phyloP scores from a whole-genome alignment of 2,113 vertebrate genomes.

The Cettia cetti region DNA sequence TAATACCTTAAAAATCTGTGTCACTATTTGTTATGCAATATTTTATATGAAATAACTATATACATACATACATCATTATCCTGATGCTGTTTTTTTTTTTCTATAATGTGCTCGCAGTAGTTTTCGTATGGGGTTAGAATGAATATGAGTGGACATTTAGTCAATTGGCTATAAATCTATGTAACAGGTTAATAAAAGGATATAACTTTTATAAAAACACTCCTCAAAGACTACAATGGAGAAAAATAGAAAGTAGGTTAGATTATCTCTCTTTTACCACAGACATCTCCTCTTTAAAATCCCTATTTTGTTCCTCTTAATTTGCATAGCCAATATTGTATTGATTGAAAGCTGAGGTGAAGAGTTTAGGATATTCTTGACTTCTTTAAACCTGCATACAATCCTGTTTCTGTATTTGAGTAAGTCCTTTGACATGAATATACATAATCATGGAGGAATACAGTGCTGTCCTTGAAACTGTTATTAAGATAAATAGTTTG shows the following conservation, averaged over 20 bases:
- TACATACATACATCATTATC: neutral
- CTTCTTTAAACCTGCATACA: neutral
- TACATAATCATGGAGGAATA: neutral
- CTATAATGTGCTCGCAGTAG: rapidly evolving
- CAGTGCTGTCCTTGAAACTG: neutral
- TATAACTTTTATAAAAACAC: neutral
- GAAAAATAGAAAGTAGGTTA: neutral
- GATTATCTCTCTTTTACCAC: neutral
- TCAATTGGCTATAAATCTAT: neutral
- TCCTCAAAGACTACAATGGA: neutral
- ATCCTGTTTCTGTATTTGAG: neutral
- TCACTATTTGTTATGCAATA: neutral
- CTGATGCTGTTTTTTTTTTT: neutral
- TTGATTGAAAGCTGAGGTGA: neutral
- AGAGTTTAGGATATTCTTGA: neutral
- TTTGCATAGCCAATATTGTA: neutral
- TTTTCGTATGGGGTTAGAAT: neutral
- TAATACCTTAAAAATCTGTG: neutral
- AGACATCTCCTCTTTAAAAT: neutral
- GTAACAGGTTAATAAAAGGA: neutral
- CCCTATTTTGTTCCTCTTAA: neutral
- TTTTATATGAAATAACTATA: neutral
- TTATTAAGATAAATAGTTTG: neutral
- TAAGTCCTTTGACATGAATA: neutral
- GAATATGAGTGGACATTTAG: neutral